Evolutionary conservation across 1,140 invertebrate genomes (phyloP).

Genomic region (Pseudomyrmex dendroicus): DNA sequence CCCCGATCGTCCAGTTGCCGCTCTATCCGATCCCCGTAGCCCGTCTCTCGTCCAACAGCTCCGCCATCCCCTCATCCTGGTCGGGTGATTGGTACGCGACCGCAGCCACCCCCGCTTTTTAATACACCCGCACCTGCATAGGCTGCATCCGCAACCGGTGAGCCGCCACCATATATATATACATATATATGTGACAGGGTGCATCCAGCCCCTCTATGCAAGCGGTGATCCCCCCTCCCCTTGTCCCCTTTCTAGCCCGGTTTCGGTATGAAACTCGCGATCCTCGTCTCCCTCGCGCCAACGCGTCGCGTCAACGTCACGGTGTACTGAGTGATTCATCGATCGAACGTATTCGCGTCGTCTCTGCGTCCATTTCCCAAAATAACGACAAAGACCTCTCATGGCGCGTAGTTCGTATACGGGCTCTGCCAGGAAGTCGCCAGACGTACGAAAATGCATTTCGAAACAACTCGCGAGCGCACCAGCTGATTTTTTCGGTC

Average conservation of each 20-base stretch:
- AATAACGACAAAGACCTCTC: constrained; percentile 79
- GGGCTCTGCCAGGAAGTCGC: constrained; percentile 65
- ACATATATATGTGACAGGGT: constrained; percentile 46
- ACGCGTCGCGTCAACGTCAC: constrained; percentile 79
- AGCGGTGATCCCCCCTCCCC: constrained; percentile 45
- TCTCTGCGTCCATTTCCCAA: constrained; percentile 74
- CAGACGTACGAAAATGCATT: constrained; percentile 73
- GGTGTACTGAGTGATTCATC: constrained; percentile 81
- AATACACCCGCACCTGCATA: constrained; percentile 81
- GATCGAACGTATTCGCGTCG: constrained; percentile 77
- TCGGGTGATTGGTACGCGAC: constrained; percentile 81
- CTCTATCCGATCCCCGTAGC: constrained; percentile 60
- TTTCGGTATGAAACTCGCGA: constrained; percentile 49
- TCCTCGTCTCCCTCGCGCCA: constrained; percentile 63
- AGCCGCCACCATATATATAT: constrained; percentile 64
- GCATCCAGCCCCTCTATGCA: constrained; percentile 58
- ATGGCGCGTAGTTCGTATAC: constrained; percentile 37
- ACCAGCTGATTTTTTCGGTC: constrained; percentile 39
- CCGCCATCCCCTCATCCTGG: constrained; percentile 69
- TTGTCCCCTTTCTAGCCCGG: constrained; percentile 24
- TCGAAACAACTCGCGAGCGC: constrained; percentile 63
- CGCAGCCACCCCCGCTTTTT: constrained; percentile 81
- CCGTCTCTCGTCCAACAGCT: constrained; percentile 51
- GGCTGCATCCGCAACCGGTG: constrained; percentile 71
- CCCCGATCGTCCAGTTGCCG: constrained; percentile 68